Conservation (phyloP, 2,797 vertebrate species). For the Diplodus sargus region DNA sequence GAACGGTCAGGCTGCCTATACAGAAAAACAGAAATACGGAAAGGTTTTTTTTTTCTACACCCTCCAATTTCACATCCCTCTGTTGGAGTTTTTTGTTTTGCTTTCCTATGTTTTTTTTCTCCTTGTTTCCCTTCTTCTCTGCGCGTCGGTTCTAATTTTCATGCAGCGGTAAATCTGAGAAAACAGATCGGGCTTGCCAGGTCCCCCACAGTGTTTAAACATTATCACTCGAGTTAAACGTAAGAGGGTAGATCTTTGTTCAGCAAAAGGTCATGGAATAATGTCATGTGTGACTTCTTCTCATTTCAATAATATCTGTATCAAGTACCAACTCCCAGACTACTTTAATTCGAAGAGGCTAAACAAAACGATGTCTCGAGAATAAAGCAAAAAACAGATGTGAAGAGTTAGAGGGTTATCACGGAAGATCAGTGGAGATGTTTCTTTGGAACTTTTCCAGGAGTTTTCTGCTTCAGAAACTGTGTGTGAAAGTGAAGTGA, state of each 20-base stretch:
- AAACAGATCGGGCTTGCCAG: slow-evolving; percentile 28
- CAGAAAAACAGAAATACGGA: slow-evolving; percentile 41
- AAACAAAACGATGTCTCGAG: slow-evolving; percentile 15
- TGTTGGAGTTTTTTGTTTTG: slow-evolving; percentile 47
- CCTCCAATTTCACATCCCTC: slow-evolving; percentile 32
- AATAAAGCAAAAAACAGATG: slow-evolving; percentile 9
- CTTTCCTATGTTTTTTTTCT: slow-evolving; percentile 42
- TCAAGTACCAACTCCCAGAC: neutral
- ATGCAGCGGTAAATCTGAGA: slow-evolving; percentile 35
- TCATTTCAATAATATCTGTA: neutral
- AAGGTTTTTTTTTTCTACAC: slow-evolving; percentile 38
- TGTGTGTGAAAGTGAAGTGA: neutral
- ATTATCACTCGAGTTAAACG: slow-evolving; percentile 32
- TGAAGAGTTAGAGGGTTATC: neutral
- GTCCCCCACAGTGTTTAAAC: slow-evolving; percentile 36
- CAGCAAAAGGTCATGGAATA: slow-evolving; percentile 12
- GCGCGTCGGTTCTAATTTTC: slow-evolving; percentile 18
- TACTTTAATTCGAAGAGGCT: slow-evolving; percentile 7
- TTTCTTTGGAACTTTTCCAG: slow-evolving; percentile 24
- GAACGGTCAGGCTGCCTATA: slow-evolving; percentile 34
- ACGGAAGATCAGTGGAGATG: slow-evolving; percentile 6
- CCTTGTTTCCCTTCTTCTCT: slow-evolving; percentile 45
- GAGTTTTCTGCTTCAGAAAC: slow-evolving; percentile 18
- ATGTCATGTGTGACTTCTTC: neutral
- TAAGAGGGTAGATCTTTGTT: neutral